These are phyloP conservation scores for Chunga burmeisteri DNA, from an alignment of 2,113 vertebrate species.

Conservation along the genomic window DNA sequence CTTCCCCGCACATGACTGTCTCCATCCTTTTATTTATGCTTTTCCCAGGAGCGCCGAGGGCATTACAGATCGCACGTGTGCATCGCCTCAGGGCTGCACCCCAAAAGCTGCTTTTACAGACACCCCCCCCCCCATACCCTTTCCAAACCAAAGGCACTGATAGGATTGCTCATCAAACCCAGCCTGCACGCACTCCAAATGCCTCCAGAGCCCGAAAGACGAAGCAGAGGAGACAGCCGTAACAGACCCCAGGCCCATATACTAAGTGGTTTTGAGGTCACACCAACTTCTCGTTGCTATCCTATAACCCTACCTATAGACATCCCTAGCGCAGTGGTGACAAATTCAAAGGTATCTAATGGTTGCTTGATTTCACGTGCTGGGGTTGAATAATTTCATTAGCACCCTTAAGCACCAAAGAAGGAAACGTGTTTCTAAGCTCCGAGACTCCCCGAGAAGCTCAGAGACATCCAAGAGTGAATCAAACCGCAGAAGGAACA, in stretches of 20 bases:
- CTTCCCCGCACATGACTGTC: not conserved
- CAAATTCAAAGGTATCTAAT: fast-evolving
- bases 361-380: fast-evolving
- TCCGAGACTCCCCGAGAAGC: not conserved
- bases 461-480: not conserved
- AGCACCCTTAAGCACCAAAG: not conserved
- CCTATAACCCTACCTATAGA: not conserved
- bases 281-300: not conserved
- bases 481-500: not conserved
- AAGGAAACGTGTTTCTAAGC: not conserved
- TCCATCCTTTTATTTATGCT: not conserved
- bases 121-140: not conserved
- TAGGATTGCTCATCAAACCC: not conserved
- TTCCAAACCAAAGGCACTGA: not conserved
- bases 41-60: not conserved
- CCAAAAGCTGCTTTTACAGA: not conserved
- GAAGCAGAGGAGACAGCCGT: not conserved
- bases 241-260: not conserved
- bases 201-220: not conserved
- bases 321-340: fast-evolving
- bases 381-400: not conserved
- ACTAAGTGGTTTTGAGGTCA: not conserved
- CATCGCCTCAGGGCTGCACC: not conserved
- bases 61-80: fast-evolving
- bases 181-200: not conserved